Evolutionary conservation across 2,888 invertebrate species (phyloP).

Genomic region (Blastobasis adustella): DNA sequence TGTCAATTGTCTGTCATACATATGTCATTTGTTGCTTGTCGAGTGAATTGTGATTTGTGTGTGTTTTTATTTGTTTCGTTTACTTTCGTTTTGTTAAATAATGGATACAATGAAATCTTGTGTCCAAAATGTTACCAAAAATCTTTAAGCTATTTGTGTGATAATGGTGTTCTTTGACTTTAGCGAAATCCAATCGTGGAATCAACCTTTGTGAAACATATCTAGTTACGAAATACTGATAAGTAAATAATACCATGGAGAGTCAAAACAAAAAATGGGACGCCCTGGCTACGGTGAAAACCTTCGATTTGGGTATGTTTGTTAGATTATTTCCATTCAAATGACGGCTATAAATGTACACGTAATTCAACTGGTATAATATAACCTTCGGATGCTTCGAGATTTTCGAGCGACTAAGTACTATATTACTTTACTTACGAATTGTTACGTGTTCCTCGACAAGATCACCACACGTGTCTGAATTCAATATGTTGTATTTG

Average conservation of each 20-base stretch:
- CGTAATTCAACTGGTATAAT: too few relatives aligned
- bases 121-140: constrained; percentile 10
- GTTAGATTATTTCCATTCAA: not conserved
- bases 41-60: not conserved
- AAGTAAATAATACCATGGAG: too few relatives aligned
- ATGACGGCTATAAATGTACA: too few relatives aligned
- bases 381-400: too few relatives aligned
- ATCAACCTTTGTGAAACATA: constrained; percentile 16
- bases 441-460: too few relatives aligned
- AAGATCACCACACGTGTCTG: too few relatives aligned
- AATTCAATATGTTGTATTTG: too few relatives aligned
- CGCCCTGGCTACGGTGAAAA: constrained; percentile 56
- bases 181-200: constrained; percentile 44
- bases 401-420: too few relatives aligned
- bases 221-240: too few relatives aligned
- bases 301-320: constrained; percentile 59
- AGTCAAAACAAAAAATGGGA: constrained; percentile 45
- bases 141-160: constrained; percentile 24
- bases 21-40: not conserved
- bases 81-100: constrained; percentile 1
- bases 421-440: too few relatives aligned
- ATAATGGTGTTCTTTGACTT: constrained; percentile 38
- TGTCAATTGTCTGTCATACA: too few relatives aligned
- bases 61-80: not conserved
- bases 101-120: not conserved